phyloP scores from a whole-genome alignment of 2,888 invertebrate genomes.

The Campaea margaritaria region DNA sequence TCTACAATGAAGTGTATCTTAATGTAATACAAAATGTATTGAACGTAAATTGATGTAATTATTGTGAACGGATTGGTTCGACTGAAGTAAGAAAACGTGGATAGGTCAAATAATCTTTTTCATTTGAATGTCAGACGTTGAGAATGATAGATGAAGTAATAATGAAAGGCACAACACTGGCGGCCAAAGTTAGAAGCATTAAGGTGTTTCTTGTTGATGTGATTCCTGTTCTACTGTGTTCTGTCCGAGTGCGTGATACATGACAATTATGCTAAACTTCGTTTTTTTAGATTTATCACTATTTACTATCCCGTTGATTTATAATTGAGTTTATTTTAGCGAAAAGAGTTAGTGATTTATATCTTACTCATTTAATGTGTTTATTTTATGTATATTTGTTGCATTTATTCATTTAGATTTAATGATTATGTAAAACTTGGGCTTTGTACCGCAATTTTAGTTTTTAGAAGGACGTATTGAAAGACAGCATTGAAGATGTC shows the following conservation, averaged over 20 bases:
- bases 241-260: conserved; percentile 35
- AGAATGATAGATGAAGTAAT: conserved; percentile 7
- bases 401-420: conserved; percentile 73
- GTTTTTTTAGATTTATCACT: conserved; percentile 36
- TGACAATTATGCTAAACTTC: conserved; percentile 26
- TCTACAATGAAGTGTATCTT: conserved; percentile 17
- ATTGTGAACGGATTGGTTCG: conserved; percentile 4
- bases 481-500: conserved; percentile 49
- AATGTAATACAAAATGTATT: conserved; percentile 21
- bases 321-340: conserved; percentile 50
- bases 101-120: conserved; percentile 3
- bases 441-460: conserved; percentile 61
- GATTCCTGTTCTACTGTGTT: conserved; percentile 3
- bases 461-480: conserved; percentile 47
- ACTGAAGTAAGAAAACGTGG: neutral
- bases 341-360: conserved; percentile 52
- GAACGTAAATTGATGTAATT: conserved; percentile 8
- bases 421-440: conserved; percentile 37
- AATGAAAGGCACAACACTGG: too few species aligned
- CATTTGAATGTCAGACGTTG: conserved; percentile 16
- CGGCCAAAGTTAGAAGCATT: too few species aligned
- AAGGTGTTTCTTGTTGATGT: neutral
- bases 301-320: conserved; percentile 43
- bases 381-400: conserved; percentile 74
- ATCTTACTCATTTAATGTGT: conserved; percentile 45